These are phyloP conservation scores for Chironomus tentans DNA, from an alignment of 2,888 invertebrate genomes.

Conservation along the genomic window DNA sequence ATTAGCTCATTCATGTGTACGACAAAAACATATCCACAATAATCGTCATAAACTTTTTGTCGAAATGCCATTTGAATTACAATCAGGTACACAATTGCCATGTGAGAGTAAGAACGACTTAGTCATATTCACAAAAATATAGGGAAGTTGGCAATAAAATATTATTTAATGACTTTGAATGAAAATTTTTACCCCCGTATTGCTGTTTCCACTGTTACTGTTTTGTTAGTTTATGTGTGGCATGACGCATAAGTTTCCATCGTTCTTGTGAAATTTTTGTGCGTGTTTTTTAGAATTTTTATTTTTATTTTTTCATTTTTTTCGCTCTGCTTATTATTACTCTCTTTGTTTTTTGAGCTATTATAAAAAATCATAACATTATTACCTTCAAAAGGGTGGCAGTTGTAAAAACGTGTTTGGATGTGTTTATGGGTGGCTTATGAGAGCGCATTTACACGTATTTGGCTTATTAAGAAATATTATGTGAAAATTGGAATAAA, in stretches of 20 bases:
- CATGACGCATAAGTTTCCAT: constrained; percentile 11
- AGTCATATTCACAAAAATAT: background rate
- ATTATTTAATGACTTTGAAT: constrained; percentile 18
- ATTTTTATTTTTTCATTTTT: background rate
- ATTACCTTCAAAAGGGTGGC: background rate
- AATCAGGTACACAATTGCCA: constrained; percentile 6
- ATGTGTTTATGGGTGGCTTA: background rate
- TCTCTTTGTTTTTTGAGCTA: background rate
- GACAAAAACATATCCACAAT: background rate
- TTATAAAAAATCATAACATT: constrained; percentile 1
- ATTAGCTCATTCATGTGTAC: constrained; percentile 5
- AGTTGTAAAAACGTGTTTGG: background rate
- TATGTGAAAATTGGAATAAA: no score
- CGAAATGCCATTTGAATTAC: constrained; percentile 15
- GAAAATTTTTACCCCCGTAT: background rate
- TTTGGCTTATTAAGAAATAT: no score
- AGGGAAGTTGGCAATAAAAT: constrained; percentile 15
- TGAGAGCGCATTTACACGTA: no score
- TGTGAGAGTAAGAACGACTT: background rate
- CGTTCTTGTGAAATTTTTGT: background rate
- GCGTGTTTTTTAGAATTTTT: background rate
- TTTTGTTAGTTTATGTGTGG: constrained; percentile 13
- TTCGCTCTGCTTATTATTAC: background rate
- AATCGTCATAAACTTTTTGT: constrained; percentile 20
- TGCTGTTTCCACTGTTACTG: background rate